phyloP scores from a whole-genome alignment of 2,113 vertebrate species.

The Vulpes lagopus region DNA sequence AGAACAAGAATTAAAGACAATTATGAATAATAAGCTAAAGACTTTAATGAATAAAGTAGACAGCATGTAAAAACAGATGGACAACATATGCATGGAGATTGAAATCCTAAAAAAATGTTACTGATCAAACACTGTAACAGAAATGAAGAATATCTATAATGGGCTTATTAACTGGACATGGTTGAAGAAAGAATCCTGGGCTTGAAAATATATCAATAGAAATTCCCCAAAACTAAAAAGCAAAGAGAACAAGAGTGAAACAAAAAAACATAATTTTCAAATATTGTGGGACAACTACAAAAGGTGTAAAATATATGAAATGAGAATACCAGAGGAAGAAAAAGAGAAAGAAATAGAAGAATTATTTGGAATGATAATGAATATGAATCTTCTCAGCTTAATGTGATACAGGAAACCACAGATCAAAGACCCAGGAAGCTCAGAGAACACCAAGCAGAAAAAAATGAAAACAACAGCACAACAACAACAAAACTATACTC shows the following conservation, averaged over 20 bases:
- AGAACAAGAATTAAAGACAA: background rate
- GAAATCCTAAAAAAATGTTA: background rate
- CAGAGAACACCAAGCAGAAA: background rate
- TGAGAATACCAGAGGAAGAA: background rate
- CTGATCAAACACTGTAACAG: background rate
- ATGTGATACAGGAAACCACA: background rate
- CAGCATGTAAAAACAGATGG: background rate
- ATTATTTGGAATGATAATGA: background rate
- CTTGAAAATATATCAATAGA: background rate
- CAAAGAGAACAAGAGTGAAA: background rate
- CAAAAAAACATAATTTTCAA: background rate
- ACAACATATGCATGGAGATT: background rate
- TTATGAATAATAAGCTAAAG: background rate
- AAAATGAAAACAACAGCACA: background rate
- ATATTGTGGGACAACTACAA: too few species aligned
- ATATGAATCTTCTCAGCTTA: background rate
- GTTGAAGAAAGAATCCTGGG: background rate
- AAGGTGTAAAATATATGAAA: background rate
- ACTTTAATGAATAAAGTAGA: background rate
- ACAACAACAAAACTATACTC: background rate
- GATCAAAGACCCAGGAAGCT: background rate
- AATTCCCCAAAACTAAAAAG: background rate
- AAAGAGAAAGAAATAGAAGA: background rate
- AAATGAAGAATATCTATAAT: background rate
- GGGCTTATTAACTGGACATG: background rate